Percentiles rank a stretch among this genome's conserved stretches.
These are phyloP conservation scores for Leptinotarsa haldemani DNA, from an alignment of 2,888 invertebrate species.

Conservation along the genomic window DNA sequence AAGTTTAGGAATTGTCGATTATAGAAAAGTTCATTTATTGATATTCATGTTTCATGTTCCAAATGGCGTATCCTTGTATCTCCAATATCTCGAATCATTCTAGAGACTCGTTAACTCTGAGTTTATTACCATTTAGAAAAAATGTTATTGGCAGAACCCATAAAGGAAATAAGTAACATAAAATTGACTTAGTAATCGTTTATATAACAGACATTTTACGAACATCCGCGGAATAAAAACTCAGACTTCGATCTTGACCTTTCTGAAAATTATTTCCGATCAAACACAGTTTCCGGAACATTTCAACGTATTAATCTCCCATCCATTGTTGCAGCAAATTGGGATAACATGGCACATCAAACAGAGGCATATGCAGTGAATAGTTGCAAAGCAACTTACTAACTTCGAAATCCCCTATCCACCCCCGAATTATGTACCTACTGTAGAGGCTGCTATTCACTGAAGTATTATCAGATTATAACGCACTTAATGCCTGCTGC, in stretches of 20 bases:
- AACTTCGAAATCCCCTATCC: conserved; percentile 49
- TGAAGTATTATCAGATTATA: conserved; percentile 64
- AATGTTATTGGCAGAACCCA: too few species aligned
- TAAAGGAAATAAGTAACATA: too few species aligned
- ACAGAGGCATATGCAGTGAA: conserved; percentile 44
- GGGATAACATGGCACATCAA: conserved; percentile 47
- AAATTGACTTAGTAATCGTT: too few species aligned
- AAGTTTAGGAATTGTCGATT: too few species aligned
- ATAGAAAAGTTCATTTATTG: too few species aligned
- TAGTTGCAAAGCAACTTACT: conserved; percentile 48
- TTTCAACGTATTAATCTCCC: conserved; percentile 38
- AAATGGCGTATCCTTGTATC: too few species aligned
- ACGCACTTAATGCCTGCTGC: conserved; percentile 63
- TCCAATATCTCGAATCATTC: too few species aligned
- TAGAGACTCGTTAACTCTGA: too few species aligned
- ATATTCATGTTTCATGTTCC: too few species aligned
- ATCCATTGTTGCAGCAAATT: conserved; percentile 43
- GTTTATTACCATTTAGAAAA: too few species aligned
- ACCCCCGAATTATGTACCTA: conserved; percentile 46
- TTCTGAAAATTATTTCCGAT: background rate
- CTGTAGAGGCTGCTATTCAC: conserved; percentile 55
- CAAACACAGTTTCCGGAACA: conserved; percentile 18
- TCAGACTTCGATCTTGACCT: background rate
- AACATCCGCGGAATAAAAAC: background rate
- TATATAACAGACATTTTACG: too few species aligned